Conservation (phyloP, 2,113 vertebrate genomes). For the Notechis scutatus region DNA sequence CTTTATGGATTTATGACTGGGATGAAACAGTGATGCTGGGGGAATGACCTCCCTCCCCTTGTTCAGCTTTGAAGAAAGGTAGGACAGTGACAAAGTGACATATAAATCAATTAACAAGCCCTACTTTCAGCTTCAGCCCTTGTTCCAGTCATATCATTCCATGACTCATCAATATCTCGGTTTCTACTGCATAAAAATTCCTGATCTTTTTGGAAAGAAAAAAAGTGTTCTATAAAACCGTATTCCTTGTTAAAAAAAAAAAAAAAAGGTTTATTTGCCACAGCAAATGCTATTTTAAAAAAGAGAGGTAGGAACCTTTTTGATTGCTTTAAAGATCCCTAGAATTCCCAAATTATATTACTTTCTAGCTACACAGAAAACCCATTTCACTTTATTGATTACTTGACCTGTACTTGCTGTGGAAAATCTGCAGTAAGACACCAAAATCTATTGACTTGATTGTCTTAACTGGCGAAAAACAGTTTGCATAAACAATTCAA, state of each 20-base stretch:
- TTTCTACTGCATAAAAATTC: neutral
- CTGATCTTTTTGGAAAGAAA: slow-evolving; percentile 1
- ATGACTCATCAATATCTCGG: neutral
- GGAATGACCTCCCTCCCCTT: neutral
- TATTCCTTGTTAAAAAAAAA: neutral
- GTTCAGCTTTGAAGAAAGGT: neutral
- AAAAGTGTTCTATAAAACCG: neutral
- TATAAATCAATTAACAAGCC: neutral
- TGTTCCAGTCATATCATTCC: neutral
- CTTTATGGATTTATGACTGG: neutral
- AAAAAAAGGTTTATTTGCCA: neutral
- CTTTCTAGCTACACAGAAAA: neutral
- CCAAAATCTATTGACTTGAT: neutral
- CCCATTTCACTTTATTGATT: slow-evolving; percentile 6
- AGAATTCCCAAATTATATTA: slow-evolving; percentile 14
- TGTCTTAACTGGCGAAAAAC: neutral
- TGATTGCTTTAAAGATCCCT: neutral
- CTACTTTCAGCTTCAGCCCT: neutral
- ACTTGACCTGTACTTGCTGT: slow-evolving; percentile 15
- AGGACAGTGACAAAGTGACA: neutral
- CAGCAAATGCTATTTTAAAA: neutral
- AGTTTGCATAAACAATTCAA: neutral
- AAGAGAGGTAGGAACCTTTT: neutral
- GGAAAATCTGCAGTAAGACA: neutral
- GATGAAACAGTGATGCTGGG: neutral